Base-by-base conservation (phyloP, 2,888 invertebrate species). In the Octonoba sinensis region DNA sequence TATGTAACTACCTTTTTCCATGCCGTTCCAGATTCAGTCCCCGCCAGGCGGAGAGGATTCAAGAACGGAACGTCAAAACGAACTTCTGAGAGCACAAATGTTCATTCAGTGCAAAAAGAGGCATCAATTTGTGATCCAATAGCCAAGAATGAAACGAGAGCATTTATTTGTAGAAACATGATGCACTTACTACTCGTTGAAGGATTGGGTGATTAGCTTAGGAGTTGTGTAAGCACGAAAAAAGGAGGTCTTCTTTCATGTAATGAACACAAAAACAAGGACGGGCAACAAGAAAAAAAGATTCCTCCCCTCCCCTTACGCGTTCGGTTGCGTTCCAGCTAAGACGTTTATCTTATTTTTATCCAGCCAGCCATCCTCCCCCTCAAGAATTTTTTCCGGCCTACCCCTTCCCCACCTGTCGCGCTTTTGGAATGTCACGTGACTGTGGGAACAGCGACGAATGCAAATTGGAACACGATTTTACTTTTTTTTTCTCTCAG, bases 381-480 rank as follows among this genome's bases (percentile, higher is more conserved):
- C 78, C 66, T 78, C 57, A 22, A 22, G 18, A 57, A 13, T 57
- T 20, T 44, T 16, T 44, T 36, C 44, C n/a, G 6, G 3, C 36
- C 36, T 36, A 36, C 66, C 56, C 24, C 72, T 24, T 60, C 27
- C 57, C 71, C 79, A 81, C 79, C 79, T 81, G 79, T 81, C 79
- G 79, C 73, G 22, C 46, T 70, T 24, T 56, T 51, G 46, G 64
- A 46, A 62, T 36, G 64, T 69, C 67, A 81, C 72, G 69, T 72
- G 73, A 56, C 72, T 73, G 44, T 24, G 67, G 72, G 57, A 75
- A 66, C 59, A 59, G 59, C 75, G 59, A 56, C 71, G 64, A 69
- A 81, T 81, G 79, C 79, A 81, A 81, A 81, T 81, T 81, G 73
- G 79, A 62, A 81, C 79, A 73, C 62, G 79, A 81, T 67, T 73